Evolutionary conservation across 1,140 invertebrate genomes (phyloP).

Genomic region (Pseudachorutes palmiensis): DNA sequence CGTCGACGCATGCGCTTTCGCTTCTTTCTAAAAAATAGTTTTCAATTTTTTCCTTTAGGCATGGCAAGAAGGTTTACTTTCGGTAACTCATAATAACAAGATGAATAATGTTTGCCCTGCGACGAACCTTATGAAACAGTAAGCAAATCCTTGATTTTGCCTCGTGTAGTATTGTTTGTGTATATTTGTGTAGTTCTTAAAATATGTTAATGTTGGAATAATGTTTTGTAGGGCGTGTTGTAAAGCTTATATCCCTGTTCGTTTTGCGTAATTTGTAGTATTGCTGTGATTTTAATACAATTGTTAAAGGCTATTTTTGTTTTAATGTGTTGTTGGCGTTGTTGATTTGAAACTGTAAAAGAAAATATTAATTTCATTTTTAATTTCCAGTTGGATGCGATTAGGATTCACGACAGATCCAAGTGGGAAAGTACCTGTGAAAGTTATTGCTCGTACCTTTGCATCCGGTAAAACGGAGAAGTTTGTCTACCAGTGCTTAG

Average conservation of each 20-base stretch:
- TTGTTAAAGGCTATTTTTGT: too few species aligned
- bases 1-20: conserved; percentile 19
- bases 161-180: conserved; percentile 17
- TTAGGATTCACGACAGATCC: conserved; percentile 85
- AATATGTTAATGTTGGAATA: background rate
- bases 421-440: conserved; percentile 91
- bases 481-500: conserved; percentile 91
- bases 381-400: conserved; percentile 83
- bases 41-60: conserved; percentile 50
- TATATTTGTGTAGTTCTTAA: conserved; percentile 12
- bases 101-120: conserved; percentile 91
- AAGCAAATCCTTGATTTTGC: conserved; percentile 48
- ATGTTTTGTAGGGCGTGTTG: too few species aligned
- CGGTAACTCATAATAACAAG: conserved; percentile 94
- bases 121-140: conserved; percentile 97
- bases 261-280: too few species aligned
- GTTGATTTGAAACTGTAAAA: conserved; percentile 17
- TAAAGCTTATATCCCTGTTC: too few species aligned
- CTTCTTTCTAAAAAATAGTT: conserved; percentile 21
- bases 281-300: too few species aligned
- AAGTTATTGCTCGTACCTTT: conserved; percentile 93
- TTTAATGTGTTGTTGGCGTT: background rate
- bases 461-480: conserved; percentile 97
- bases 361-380: background rate
- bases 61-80: conserved; percentile 83